These are phyloP conservation scores for Echinops telfairi DNA, from an alignment of 2,113 vertebrate species.

Conservation along the genomic window DNA sequence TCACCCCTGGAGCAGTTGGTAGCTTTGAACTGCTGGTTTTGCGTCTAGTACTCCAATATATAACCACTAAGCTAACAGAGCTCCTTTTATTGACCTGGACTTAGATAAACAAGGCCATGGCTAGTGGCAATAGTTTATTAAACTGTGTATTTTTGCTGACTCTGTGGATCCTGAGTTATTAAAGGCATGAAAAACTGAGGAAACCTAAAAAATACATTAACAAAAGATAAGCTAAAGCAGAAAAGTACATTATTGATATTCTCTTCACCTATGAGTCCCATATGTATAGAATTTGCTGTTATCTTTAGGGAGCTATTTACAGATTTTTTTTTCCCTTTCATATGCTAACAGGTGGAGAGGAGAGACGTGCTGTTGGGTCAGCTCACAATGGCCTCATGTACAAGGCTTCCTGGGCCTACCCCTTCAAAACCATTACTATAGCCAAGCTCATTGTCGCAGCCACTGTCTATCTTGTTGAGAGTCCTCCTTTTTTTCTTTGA, in stretches of 20 bases:
- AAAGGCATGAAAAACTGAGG: neutral
- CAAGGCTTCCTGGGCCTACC: no score
- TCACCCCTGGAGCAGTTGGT: no score
- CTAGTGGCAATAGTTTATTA: neutral
- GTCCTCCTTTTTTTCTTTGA: no score
- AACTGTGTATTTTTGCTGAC: no score
- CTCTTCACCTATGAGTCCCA: neutral
- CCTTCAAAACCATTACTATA: no score
- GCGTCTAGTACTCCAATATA: no score
- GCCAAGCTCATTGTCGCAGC: no score
- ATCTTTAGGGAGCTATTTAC: conserved; percentile 15
- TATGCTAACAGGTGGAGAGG: neutral
- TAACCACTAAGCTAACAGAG: no score
- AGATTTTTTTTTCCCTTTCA: conserved; percentile 20
- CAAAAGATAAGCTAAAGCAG: conserved; percentile 29
- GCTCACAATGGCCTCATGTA: no score
- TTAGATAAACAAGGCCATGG: conserved; percentile 25
- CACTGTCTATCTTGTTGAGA: no score
- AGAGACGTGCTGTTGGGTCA: neutral
- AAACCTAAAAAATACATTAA: neutral
- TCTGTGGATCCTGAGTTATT: neutral
- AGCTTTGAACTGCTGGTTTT: no score
- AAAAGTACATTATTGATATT: conserved; percentile 14
- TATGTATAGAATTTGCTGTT: neutral
- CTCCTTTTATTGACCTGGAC: conserved; percentile 37